phyloP scores from a whole-genome alignment of 2,888 invertebrate genomes.

The Ophonus ardosiacus region DNA sequence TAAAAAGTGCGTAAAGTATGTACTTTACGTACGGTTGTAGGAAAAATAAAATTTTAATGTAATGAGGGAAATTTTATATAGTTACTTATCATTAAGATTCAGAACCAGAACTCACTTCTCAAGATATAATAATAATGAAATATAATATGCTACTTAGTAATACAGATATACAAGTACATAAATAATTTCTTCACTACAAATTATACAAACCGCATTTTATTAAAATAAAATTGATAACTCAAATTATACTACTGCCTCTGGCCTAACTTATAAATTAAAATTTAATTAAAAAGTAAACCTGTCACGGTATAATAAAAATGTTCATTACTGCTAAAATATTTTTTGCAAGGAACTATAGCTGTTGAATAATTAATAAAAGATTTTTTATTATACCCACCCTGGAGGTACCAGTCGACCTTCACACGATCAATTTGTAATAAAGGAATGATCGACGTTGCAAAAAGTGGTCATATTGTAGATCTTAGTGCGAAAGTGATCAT shows the following conservation, averaged over 20 bases:
- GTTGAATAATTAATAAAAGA: conserved; percentile 38
- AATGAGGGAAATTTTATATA: too few relatives aligned
- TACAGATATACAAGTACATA: not conserved
- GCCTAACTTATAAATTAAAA: not conserved
- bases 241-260: not conserved
- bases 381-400: conserved; percentile 28
- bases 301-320: not conserved
- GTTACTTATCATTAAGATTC: too few relatives aligned
- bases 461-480: conserved; percentile 55
- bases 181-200: not conserved
- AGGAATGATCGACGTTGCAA: conserved; percentile 47
- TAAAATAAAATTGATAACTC: not conserved
- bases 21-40: too few relatives aligned
- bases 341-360: not conserved
- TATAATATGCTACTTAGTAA: not conserved
- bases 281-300: not conserved
- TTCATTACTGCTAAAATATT: not conserved
- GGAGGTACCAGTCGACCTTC: conserved; percentile 50
- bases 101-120: too few relatives aligned
- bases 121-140: too few relatives aligned
- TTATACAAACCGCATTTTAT: not conserved
- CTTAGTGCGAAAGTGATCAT: conserved; percentile 58
- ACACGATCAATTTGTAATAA: conserved; percentile 41
- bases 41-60: too few relatives aligned
- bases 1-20: too few relatives aligned